Base-by-base conservation (phyloP, 2,113 vertebrate genomes). In the Dipodomys stephensi region DNA sequence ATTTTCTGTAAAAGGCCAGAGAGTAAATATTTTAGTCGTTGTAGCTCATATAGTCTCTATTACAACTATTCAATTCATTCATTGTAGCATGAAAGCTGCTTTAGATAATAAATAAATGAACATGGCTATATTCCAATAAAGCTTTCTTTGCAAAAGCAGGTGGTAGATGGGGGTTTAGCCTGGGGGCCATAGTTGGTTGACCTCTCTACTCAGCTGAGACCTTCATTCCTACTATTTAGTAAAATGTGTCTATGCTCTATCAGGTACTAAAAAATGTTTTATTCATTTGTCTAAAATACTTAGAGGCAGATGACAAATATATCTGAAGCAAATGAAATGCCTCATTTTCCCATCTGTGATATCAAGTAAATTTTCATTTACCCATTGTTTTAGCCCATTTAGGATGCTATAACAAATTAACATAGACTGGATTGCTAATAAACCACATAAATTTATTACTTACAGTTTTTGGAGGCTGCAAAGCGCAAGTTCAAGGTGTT, bases 301-400 rank as follows among this genome's bases (percentile, higher is more conserved):
- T 67, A 57, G 32, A 82, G 69, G 9, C 20, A 57, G 57, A 60
- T 30, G 30, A 73, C 30, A 69, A 92, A 28, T 77, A 71, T 81
- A 16, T 65, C 27, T 83, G n/a, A 76, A 73, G 39, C 13, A 79
- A 90, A 80, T n/a, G 13, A 87, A 87, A 78, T 60, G 28, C 7
- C n/a, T 92, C 62, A 86, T 82, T 82, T 92, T 71, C 15, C 32
- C 13, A 86, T 27, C 30, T 71, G 60, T 68, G 35, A 83, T 88
- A 76, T 28, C 69, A 83, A 81, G 12, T 60, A 18, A 28, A 49
- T 83, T 60, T 92, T 35, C 12, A 86, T 79, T 72, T 46, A 71
- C 25, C 7, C 49, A 83, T 64, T 65, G 32, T 44, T 30, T 65
- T 64, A 44, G 64, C n/a, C 19, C 12, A 30, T 79, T 53, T 71